These are phyloP conservation scores for Halichondria panicea DNA, from an alignment of 37 sponge, comb jelly and placozoan species.

Conservation along the genomic window DNA sequence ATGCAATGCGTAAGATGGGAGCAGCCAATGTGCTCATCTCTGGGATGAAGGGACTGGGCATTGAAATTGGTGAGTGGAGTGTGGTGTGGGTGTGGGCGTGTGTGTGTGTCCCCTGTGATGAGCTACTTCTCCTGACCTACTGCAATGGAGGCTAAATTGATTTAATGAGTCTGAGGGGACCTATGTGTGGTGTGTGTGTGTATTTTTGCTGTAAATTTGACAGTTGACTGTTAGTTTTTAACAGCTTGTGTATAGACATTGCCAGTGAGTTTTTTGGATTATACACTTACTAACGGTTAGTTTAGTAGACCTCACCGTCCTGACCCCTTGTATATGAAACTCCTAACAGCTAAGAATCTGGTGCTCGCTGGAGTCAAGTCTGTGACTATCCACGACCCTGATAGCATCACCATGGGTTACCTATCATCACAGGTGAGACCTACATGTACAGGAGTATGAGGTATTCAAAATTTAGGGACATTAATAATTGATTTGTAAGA, in stretches of 20 bases:
- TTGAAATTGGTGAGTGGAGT: conserved; percentile 79
- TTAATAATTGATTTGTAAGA: too few relatives aligned
- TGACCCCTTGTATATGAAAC: neutral
- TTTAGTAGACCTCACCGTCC: too few relatives aligned
- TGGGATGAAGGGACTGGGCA: conserved; percentile 95
- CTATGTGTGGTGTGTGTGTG: too few relatives aligned
- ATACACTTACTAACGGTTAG: too few relatives aligned
- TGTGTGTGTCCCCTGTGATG: too few relatives aligned
- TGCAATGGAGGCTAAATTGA: too few relatives aligned
- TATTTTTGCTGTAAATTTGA: too few relatives aligned
- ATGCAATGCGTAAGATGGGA: conserved; percentile 93
- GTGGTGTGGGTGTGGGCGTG: neutral
- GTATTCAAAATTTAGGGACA: too few relatives aligned
- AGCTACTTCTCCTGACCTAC: neutral
- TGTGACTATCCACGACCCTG: conserved; percentile 90
- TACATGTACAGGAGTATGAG: neutral
- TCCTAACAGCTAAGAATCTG: conserved; percentile 88
- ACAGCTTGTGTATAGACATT: too few relatives aligned
- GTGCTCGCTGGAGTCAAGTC: conserved; percentile 93
- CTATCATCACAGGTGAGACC: conserved; percentile 93
- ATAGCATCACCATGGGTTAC: conserved; percentile 52
- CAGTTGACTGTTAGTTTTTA: too few relatives aligned
- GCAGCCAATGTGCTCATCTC: conserved; percentile 88
- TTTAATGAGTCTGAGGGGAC: too few relatives aligned
- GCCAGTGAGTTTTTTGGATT: too few relatives aligned